These are phyloP conservation scores for Tiliqua scincoides DNA, from an alignment of 2,113 vertebrate genomes.

Conservation along the genomic window DNA sequence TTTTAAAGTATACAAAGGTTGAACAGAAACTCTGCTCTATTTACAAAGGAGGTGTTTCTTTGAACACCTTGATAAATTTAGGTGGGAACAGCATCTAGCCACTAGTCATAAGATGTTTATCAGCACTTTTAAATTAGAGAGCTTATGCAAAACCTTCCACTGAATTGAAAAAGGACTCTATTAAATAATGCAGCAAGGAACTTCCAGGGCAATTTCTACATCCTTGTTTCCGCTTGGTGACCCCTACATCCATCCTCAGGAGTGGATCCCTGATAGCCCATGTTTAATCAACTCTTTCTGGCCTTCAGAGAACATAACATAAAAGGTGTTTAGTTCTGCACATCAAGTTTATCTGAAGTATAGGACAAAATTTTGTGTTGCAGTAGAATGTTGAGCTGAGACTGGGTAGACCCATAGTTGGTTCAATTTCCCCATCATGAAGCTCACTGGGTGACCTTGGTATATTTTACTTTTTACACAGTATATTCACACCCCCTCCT, in stretches of 20 bases:
- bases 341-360: too few relatives aligned
- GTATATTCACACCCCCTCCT: too few relatives aligned
- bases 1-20: not conserved
- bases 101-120: not conserved
- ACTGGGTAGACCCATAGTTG: too few relatives aligned
- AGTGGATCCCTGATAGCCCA: not conserved
- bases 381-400: too few relatives aligned
- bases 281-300: not conserved
- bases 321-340: too few relatives aligned
- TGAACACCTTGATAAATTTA: constrained; percentile 34
- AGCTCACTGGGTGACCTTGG: too few relatives aligned
- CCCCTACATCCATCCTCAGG: not conserved
- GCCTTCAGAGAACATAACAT: not conserved
- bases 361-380: too few relatives aligned
- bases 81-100: constrained; percentile 28
- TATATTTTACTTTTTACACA: too few relatives aligned
- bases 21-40: constrained; percentile 48
- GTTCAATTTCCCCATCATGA: too few relatives aligned
- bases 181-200: not conserved
- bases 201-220: not conserved
- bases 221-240: not conserved
- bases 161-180: constrained; percentile 15
- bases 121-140: constrained; percentile 17
- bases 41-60: constrained; percentile 59
- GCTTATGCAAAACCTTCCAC: constrained; percentile 48